phyloP scores from a whole-genome alignment of 2,797 vertebrate genomes.

The Halcyon smyrnensis region DNA sequence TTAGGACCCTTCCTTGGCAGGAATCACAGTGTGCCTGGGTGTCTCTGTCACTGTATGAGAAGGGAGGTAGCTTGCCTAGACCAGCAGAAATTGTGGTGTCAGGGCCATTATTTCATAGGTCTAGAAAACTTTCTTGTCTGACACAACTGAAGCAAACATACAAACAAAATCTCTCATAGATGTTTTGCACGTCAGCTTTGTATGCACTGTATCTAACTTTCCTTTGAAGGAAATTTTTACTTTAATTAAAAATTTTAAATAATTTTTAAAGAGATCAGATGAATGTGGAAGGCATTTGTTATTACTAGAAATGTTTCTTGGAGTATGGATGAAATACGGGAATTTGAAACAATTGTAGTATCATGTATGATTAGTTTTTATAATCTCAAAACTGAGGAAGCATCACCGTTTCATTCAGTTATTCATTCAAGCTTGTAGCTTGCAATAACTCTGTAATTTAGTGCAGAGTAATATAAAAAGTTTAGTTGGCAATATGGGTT shows the following conservation, averaged over 20 bases:
- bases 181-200: neutral
- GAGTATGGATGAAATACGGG: neutral
- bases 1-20: neutral
- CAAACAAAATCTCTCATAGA: neutral
- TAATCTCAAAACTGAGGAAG: neutral
- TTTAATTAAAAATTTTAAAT: too few species aligned
- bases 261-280: neutral
- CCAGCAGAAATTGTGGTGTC: neutral
- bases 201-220: neutral
- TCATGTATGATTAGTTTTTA: neutral
- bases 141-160: neutral
- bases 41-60: neutral
- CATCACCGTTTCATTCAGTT: neutral
- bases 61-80: neutral
- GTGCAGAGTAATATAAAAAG: neutral
- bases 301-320: neutral
- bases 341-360: neutral
- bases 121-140: neutral
- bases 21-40: neutral
- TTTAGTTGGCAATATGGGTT: neutral
- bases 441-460: neutral
- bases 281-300: neutral
- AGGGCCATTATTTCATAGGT: neutral
- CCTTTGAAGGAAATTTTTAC: neutral
- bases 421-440: neutral